Conservation (phyloP, 2,888 invertebrate species). For the Scaptomyza caliginosa region DNA sequence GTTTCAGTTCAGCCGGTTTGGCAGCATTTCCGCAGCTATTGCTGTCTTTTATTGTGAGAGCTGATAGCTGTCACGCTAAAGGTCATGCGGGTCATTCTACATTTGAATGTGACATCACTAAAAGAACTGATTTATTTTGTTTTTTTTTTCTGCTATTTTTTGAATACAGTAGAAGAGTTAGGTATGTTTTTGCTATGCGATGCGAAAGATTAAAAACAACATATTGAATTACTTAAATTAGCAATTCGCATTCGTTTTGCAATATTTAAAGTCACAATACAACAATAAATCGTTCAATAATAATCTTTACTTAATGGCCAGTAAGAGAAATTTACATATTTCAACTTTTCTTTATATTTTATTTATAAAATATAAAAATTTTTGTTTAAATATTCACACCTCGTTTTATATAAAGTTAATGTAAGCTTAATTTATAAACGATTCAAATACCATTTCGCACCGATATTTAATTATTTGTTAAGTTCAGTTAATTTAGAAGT, state of each 20-base stretch:
- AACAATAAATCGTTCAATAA: conserved; percentile 21
- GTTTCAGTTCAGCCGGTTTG: conserved; percentile 60
- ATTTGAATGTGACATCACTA: conserved; percentile 20
- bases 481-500: neutral
- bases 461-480: neutral
- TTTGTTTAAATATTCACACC: neutral
- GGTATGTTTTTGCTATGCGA: neutral
- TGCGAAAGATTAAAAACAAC: neutral
- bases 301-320: neutral
- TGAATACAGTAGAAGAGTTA: neutral
- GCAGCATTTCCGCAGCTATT: conserved; percentile 61
- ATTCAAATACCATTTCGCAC: neutral
- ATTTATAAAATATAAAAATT: neutral
- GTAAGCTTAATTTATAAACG: neutral
- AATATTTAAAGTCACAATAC: conserved; percentile 9
- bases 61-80: conserved; percentile 33
- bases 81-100: conserved; percentile 49
- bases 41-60: neutral
- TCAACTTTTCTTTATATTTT: neutral
- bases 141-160: neutral
- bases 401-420: neutral
- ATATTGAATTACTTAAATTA: conserved; percentile 1
- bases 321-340: neutral
- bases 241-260: neutral
- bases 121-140: conserved; percentile 16